phyloP scores from a whole-genome alignment of 2,113 vertebrate genomes.

The Irena cyanogastra region DNA sequence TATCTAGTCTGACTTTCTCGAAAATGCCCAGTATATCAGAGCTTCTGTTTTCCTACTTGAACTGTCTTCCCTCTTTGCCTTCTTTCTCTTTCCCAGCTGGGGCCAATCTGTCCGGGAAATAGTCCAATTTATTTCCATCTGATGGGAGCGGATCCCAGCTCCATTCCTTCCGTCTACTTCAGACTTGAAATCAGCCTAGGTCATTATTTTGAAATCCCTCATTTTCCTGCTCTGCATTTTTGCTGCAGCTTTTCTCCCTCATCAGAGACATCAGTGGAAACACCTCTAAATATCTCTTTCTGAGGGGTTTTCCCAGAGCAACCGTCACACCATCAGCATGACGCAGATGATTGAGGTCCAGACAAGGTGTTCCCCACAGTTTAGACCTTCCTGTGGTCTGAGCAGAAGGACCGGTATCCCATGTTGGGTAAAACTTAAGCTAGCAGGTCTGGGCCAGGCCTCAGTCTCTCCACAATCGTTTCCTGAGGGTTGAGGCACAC shows the following conservation, averaged over 20 bases:
- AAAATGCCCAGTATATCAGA: neutral
- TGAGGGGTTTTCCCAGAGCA: neutral
- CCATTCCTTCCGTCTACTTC: neutral
- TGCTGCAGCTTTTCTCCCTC: neutral
- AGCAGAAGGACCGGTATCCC: neutral
- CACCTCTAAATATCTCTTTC: neutral
- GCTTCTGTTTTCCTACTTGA: slow-evolving; percentile 48
- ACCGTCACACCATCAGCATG: fast-evolving
- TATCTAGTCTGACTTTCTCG: slow-evolving; percentile 42
- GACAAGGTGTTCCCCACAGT: neutral
- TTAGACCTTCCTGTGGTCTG: neutral
- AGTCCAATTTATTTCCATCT: slow-evolving; percentile 54
- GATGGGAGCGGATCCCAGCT: slow-evolving; percentile 39
- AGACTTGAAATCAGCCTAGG: neutral
- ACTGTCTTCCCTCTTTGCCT: slow-evolving; percentile 16
- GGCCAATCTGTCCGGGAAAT: slow-evolving; percentile 52
- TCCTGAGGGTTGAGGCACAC: fast-evolving
- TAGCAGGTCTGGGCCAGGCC: neutral
- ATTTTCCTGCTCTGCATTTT: slow-evolving; percentile 1
- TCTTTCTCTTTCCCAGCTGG: slow-evolving; percentile 53
- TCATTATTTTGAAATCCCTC: slow-evolving; percentile 36
- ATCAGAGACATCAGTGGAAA: neutral
- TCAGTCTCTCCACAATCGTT: fast-evolving
- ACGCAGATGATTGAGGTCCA: fast-evolving
- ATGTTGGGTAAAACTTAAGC: neutral